A percentile compares a stretch with the other conserved stretches of the same genome.
Conservation (phyloP, 2,888 invertebrate genomes). For the Synergus umbraculus region DNA sequence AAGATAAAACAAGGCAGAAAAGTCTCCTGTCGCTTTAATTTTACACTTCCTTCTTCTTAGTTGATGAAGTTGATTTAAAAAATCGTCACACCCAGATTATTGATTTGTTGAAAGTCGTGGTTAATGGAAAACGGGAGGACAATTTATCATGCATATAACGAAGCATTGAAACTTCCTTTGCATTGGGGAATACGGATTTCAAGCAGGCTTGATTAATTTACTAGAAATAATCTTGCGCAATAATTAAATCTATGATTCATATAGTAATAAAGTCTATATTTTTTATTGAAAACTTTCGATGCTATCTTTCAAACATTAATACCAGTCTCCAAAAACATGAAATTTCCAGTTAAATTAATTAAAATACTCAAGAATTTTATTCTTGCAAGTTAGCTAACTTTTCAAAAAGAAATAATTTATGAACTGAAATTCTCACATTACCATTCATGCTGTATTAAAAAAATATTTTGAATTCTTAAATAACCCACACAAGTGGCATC, state of each 20-base stretch:
- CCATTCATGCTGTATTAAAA: no score
- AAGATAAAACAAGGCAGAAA: neutral
- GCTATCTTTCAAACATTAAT: no score
- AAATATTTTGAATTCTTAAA: no score
- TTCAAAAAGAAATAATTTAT: no score
- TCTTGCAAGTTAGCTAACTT: no score
- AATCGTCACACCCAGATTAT: neutral
- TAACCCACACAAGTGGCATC: no score
- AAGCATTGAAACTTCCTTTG: neutral
- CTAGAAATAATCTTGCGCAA: neutral
- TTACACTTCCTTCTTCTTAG: neutral
- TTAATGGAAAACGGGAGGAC: neutral
- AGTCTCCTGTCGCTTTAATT: neutral
- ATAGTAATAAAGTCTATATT: neutral
- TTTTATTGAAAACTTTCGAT: neutral
- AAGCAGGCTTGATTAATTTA: neutral
- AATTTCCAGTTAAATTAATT: neutral
- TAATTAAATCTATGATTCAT: neutral
- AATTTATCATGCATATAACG: neutral
- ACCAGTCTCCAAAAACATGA: neutral
- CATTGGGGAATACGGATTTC: neutral
- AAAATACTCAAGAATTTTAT: no score
- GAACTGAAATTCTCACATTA: no score
- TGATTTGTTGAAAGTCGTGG: neutral
- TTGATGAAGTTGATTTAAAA: constrained; percentile 1